A percentile compares a stretch with the other conserved stretches of the same genome.
These are phyloP conservation scores for Pandemis corylana DNA, from an alignment of 2,888 invertebrate species.

Conservation along the genomic window DNA sequence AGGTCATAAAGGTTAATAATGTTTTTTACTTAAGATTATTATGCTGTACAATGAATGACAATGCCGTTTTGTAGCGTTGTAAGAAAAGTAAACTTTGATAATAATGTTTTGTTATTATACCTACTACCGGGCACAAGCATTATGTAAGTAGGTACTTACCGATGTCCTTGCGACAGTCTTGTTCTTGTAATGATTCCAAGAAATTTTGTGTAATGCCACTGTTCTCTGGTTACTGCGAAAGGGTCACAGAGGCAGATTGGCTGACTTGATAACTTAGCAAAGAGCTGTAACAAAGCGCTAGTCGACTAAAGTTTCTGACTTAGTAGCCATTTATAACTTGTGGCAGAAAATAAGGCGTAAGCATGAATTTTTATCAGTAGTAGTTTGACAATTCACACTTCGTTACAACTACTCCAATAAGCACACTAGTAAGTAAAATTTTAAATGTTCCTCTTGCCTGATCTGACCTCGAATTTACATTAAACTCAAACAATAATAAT, in stretches of 20 bases:
- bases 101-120: not conserved
- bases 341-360: not conserved
- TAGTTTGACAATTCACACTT: not conserved
- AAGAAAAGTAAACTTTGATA: not conserved
- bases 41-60: not conserved
- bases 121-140: not conserved
- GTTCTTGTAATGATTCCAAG: constrained; percentile 24
- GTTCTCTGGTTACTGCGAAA: constrained; percentile 26
- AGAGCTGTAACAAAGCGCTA: not conserved
- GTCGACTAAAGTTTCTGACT: not conserved
- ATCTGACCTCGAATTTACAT: not conserved
- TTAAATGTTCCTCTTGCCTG: not conserved
- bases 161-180: constrained; percentile 9
- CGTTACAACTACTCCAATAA: no score
- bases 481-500: no score
- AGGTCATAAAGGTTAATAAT: not conserved
- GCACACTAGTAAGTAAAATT: not conserved
- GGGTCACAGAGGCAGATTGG: constrained; percentile 29
- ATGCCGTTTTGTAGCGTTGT: not conserved
- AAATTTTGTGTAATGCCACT: constrained; percentile 29
- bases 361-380: not conserved
- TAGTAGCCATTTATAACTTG: not conserved
- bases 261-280: constrained; percentile 22
- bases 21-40: not conserved
- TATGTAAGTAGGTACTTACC: not conserved